These are phyloP conservation scores for Chelonoidis abingdonii DNA, from an alignment of 2,113 vertebrate species.

Conservation along the genomic window DNA sequence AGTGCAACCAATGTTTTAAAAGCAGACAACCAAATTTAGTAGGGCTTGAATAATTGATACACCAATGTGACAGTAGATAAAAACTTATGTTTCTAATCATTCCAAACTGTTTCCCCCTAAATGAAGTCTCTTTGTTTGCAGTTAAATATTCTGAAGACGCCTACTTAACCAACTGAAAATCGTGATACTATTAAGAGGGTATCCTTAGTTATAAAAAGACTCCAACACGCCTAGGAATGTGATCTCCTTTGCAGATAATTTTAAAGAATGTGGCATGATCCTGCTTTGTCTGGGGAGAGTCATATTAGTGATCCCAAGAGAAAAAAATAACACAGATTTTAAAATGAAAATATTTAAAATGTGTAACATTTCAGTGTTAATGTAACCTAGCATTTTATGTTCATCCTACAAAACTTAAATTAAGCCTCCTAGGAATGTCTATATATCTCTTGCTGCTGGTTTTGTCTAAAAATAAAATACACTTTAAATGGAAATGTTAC, in stretches of 20 bases:
- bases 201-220: constrained; percentile 73
- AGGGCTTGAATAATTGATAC: constrained; percentile 59
- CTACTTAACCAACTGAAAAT: constrained; percentile 79
- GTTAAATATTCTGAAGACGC: constrained; percentile 73
- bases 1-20: constrained; percentile 65
- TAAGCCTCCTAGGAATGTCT: constrained; percentile 68
- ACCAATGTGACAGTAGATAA: constrained; percentile 55
- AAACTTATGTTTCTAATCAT: constrained; percentile 78
- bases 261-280: constrained; percentile 77
- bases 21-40: constrained; percentile 74
- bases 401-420: constrained; percentile 77
- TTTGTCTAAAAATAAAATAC: constrained; percentile 62
- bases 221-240: constrained; percentile 77
- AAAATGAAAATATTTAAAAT: constrained; percentile 76
- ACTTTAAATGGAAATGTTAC: constrained; percentile 54
- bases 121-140: constrained; percentile 58
- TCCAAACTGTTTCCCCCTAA: constrained; percentile 63
- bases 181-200: constrained; percentile 80
- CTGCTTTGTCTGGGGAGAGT: constrained; percentile 69
- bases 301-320: constrained; percentile 63
- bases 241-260: constrained; percentile 79
- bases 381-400: constrained; percentile 70
- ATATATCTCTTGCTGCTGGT: constrained; percentile 49
- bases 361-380: constrained; percentile 67
- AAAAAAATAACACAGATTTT: constrained; percentile 61